Percentiles rank a stretch among this genome's conserved stretches.
phyloP scores from a whole-genome alignment of 2,888 invertebrate genomes.

The Ferrisia virgata region DNA sequence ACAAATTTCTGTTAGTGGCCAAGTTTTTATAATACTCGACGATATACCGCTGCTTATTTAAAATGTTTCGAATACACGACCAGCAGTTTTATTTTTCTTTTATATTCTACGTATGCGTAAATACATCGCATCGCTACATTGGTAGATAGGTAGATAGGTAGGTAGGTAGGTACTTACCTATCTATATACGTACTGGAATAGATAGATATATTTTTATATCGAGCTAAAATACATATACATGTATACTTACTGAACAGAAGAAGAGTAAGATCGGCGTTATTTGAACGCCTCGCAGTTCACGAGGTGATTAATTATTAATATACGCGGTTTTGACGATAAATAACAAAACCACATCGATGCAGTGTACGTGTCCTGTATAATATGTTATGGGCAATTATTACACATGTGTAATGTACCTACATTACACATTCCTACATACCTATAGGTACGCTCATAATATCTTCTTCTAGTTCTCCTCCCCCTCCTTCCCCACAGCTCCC shows the following conservation, averaged over 20 bases:
- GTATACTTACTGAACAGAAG: background rate
- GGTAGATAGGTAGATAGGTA: background rate
- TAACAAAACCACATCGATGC: background rate
- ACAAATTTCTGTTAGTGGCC: background rate
- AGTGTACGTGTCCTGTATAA: too few relatives aligned
- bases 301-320: conserved; percentile 6
- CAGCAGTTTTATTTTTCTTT: background rate
- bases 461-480: too few relatives aligned
- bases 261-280: background rate
- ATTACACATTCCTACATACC: too few relatives aligned
- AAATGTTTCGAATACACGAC: background rate
- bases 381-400: too few relatives aligned
- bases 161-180: background rate
- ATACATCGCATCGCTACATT: background rate
- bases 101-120: too few relatives aligned
- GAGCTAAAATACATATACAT: background rate
- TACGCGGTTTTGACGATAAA: conserved; percentile 19
- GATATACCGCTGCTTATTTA: conserved; percentile 24
- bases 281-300: background rate
- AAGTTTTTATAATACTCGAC: background rate
- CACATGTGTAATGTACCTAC: too few relatives aligned
- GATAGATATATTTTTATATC: background rate
- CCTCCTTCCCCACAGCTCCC: too few relatives aligned
- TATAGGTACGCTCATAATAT: too few relatives aligned
- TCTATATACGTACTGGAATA: too few relatives aligned